A percentile compares a stretch with the other conserved stretches of the same genome.
Evolutionary conservation across 2,113 vertebrate species (phyloP).

Genomic region (Odontophorus gujanensis): DNA sequence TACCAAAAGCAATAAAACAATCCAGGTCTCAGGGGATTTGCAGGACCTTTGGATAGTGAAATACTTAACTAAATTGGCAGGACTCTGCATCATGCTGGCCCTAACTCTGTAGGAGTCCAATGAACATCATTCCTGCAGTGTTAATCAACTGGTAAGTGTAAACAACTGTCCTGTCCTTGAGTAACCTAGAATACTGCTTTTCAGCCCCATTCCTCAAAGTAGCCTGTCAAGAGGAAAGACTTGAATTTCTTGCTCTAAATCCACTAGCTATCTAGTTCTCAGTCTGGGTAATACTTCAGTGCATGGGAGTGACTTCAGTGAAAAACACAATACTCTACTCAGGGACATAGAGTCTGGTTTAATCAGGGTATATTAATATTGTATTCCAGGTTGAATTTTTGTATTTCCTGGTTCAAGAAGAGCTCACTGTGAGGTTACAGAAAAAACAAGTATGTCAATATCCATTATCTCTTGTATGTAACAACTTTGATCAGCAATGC

Average conservation of each 20-base stretch:
- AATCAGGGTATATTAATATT: background rate
- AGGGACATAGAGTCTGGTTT: background rate
- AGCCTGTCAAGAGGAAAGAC: background rate
- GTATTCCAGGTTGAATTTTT: background rate
- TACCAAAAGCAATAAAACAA: background rate
- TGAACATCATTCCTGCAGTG: background rate
- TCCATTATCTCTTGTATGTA: background rate
- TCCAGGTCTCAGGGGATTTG: background rate
- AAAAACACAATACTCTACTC: background rate
- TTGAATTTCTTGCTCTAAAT: background rate
- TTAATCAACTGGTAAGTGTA: background rate
- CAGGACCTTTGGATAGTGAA: background rate
- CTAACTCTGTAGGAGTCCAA: background rate
- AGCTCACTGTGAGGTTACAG: background rate
- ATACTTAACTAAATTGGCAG: background rate
- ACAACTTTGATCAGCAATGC: background rate
- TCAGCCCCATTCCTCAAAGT: background rate
- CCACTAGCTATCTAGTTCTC: background rate
- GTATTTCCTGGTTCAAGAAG: background rate
- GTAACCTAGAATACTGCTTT: background rate
- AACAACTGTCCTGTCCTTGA: background rate
- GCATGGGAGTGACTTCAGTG: fast-evolving
- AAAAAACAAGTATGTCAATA: background rate
- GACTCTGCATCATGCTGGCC: background rate
- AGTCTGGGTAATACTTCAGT: background rate